Base-by-base conservation (phyloP, 53 echinoderm and acorn worm genomes). In the Echinometra lucunter region DNA sequence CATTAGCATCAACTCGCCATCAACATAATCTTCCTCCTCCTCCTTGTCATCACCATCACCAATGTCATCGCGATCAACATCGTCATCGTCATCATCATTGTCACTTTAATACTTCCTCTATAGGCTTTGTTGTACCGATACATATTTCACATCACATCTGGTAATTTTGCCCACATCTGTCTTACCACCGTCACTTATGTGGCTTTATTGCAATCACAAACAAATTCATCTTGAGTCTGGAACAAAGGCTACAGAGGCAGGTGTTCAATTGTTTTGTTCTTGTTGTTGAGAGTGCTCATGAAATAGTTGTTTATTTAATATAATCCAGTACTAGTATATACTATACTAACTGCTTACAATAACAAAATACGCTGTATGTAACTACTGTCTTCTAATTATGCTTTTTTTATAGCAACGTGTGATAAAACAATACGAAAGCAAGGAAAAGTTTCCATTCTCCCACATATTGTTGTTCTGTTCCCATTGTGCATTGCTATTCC, bases 171-270 rank as follows among this genome's bases (percentile, higher is more conserved):
- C 30, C 11, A 44, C 88, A 88, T 53, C 55, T 56, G 88, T 35
- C 10, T 2, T 34, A 25, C 88, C 55, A 17, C 30, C 5, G 19
- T 81, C 81, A 81, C 44, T 81, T 81, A 44, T 81, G 81, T 81
- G 81, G 81, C 81, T 81, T 81, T 81, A 44, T 44, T 81, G 28
- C 19, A 12, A 81, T 81, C 81, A 81, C 81, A 81, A 81, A 81
- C 40, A 38, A 81, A 81, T 21, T 42, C 25, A 13, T 12, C 1
- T 44, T 81, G 81, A 17, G 81, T 12, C 81, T 81, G 38, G 81
- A 88, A 88, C 55, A 88, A 53, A 88, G 57, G 57, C 32, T 88
- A 13, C 47, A 88, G 34, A 9, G 44, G 81, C 81, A 81, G 81
- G 81, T 81, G 81, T 5, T 81, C 42, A 42, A 38, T 81, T 81